Conservation (phyloP, 2,797 vertebrate genomes). For the Tragelaphus oryx region DNA sequence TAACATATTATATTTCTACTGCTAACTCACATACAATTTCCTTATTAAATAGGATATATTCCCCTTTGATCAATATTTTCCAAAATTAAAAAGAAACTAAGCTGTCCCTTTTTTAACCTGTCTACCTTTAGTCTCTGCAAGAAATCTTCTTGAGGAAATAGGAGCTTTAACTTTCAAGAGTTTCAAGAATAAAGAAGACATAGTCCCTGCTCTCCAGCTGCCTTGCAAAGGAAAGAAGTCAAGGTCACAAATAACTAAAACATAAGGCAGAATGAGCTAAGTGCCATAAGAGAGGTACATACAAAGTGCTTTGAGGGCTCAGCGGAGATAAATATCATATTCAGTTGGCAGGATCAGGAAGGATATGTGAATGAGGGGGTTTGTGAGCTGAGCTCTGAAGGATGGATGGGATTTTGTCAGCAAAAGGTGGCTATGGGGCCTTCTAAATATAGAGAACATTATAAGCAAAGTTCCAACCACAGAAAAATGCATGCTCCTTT, state of each 20-base stretch:
- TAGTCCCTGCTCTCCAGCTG: conserved; percentile 38
- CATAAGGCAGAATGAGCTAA: conserved; percentile 59
- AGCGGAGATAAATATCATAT: conserved; percentile 58
- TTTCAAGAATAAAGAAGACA: conserved; percentile 60
- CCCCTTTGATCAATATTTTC: not conserved
- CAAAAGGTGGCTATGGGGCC: conserved; percentile 25
- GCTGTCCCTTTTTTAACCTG: not conserved
- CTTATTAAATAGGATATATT: conserved; percentile 16
- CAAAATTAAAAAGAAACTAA: conserved; percentile 48
- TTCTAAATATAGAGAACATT: conserved; percentile 55
- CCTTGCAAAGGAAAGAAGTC: conserved; percentile 22
- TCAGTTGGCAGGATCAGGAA: conserved; percentile 57
- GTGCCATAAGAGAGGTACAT: conserved; percentile 40
- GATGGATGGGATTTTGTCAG: conserved; percentile 50
- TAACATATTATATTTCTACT: not conserved
- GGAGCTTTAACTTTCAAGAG: conserved; percentile 15
- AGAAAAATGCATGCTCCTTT: conserved; percentile 44
- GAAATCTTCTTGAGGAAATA: conserved; percentile 40
- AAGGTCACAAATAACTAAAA: conserved; percentile 65
- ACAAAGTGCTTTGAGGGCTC: conserved; percentile 51
- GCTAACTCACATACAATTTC: not conserved
- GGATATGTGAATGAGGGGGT: conserved; percentile 21
- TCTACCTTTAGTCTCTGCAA: not conserved
- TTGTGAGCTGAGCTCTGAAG: conserved; percentile 31
- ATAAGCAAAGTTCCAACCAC: conserved; percentile 47